Evolutionary conservation across 2,888 invertebrate genomes (phyloP).

Genomic region (Byasa hedistus): DNA sequence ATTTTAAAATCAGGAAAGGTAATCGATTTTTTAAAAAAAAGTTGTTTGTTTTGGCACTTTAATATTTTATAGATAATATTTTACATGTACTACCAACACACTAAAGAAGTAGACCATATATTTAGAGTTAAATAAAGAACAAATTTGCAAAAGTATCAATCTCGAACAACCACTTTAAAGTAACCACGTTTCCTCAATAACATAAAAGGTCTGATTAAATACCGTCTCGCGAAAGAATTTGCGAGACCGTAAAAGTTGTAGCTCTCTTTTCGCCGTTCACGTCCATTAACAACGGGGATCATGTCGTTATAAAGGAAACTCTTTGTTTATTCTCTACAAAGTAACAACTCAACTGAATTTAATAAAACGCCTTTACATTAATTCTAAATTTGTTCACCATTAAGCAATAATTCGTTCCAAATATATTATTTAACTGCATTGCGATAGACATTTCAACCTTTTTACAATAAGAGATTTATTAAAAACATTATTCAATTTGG

Average conservation of each 20-base stretch:
- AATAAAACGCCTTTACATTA: conserved; percentile 22
- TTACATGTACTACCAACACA: no score
- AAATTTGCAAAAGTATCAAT: conserved; percentile 23
- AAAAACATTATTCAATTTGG: no score
- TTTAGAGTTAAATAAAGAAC: not conserved
- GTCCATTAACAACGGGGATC: conserved; percentile 29
- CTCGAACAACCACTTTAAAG: conserved; percentile 22
- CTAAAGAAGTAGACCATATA: no score
- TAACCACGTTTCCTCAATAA: conserved; percentile 27
- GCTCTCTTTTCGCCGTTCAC: conserved; percentile 30
- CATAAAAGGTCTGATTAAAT: conserved; percentile 31
- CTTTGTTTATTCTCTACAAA: conserved; percentile 29
- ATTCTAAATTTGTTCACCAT: conserved; percentile 11
- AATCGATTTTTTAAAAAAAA: no score
- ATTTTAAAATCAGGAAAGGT: no score
- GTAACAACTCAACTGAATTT: conserved; percentile 31
- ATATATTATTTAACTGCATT: not conserved
- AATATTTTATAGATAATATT: no score
- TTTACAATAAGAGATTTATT: no score
- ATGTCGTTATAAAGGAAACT: conserved; percentile 25
- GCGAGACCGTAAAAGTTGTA: conserved; percentile 29
- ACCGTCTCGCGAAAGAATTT: conserved; percentile 27
- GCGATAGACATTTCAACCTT: not conserved
- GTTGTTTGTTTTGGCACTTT: no score
- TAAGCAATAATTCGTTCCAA: conserved; percentile 9